Conservation (phyloP, 2,113 vertebrate species). For the Balaeniceps rex region DNA sequence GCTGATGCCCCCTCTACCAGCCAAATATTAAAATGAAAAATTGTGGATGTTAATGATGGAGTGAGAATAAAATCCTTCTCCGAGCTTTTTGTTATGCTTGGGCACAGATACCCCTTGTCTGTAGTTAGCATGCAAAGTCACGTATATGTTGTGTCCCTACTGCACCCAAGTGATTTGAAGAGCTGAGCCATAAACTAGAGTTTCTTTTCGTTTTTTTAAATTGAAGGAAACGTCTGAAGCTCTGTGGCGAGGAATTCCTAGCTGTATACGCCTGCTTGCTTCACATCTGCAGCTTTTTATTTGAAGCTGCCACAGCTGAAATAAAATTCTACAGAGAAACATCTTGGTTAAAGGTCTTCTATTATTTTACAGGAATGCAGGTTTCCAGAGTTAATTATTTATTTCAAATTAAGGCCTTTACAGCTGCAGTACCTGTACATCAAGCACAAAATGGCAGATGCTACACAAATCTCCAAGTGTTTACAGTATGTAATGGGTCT, state of each 20-base stretch:
- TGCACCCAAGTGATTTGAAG: not conserved
- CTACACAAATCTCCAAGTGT: not conserved
- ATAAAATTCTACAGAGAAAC: not conserved
- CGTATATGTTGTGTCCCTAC: not conserved
- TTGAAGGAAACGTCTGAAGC: not conserved
- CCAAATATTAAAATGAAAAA: not conserved
- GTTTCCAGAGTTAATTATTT: not conserved
- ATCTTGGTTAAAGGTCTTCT: not conserved
- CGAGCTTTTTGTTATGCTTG: not conserved
- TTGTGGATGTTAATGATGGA: rapidly evolving
- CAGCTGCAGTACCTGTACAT: not conserved
- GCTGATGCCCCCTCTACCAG: not conserved
- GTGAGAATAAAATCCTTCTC: not conserved
- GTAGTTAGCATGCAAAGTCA: not conserved
- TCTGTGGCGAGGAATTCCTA: not conserved
- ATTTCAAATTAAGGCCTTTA: not conserved
- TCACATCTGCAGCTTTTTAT: not conserved
- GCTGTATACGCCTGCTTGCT: not conserved
- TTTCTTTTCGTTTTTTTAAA: not conserved
- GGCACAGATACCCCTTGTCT: not conserved
- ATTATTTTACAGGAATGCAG: not conserved
- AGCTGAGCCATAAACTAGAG: not conserved
- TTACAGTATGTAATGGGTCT: not conserved
- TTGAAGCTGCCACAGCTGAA: not conserved
- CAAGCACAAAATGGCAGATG: not conserved